Evolutionary conservation across 1,140 invertebrate genomes (phyloP).

Genomic region (fruit fly (Drosophila melanogaster)): DNA sequence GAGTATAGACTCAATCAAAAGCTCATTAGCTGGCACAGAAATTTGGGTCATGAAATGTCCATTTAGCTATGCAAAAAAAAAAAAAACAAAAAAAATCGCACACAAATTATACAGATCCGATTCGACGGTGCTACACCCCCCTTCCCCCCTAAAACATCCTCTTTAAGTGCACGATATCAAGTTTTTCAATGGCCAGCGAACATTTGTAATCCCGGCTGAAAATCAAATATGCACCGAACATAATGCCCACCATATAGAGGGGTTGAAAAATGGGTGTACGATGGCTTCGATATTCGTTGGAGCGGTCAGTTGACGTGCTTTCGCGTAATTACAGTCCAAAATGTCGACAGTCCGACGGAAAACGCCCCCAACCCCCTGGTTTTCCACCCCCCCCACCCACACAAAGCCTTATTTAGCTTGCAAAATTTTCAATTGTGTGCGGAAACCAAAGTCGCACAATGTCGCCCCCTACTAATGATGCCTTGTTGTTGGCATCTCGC

Average conservation of each 20-base stretch:
- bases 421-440: conserved; percentile 75
- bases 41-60: conserved; percentile 70
- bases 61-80: conserved; percentile 39
- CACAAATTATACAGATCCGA: conserved; percentile 60
- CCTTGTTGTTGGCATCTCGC: conserved; percentile 33
- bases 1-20: conserved; percentile 39
- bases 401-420: conserved; percentile 39
- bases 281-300: conserved; percentile 63
- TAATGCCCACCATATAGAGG: neutral
- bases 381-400: neutral
- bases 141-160: conserved; percentile 19
- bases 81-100: conserved; percentile 51
- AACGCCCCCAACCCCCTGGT: neutral
- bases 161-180: conserved; percentile 46
- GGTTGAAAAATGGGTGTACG: conserved; percentile 1
- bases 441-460: conserved; percentile 21
- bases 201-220: conserved; percentile 54
- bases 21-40: conserved; percentile 48
- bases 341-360: conserved; percentile 43
- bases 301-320: conserved; percentile 74
- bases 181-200: conserved; percentile 26
- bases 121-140: conserved; percentile 1
- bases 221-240: conserved; percentile 57
- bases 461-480: conserved; percentile 43
- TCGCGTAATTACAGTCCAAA: conserved; percentile 73